These are phyloP conservation scores for Eurois occulta DNA, from an alignment of 2,888 invertebrate species.

Conservation along the genomic window DNA sequence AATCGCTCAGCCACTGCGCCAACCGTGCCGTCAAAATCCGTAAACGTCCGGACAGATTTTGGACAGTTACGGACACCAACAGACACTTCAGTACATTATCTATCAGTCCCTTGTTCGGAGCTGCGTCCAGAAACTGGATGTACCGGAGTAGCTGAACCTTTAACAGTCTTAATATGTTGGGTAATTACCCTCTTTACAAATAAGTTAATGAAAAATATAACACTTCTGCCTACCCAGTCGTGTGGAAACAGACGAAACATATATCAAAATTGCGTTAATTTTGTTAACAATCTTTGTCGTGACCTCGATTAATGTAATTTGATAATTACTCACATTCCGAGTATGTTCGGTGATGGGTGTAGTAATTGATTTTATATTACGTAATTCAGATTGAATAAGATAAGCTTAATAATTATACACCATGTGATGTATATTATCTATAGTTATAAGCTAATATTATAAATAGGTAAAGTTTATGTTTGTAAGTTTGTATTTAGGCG, in stretches of 20 bases:
- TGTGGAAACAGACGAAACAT: neutral
- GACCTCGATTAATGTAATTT: neutral
- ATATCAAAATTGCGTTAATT: neutral
- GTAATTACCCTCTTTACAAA: neutral
- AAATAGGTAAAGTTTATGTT: neutral
- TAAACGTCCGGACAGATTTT: too few species aligned
- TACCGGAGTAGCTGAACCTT: neutral
- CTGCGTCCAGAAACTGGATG: neutral
- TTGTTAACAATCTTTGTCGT: slow-evolving; percentile 3
- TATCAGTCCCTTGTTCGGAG: too few species aligned
- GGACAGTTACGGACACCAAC: too few species aligned
- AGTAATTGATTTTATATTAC: slow-evolving; percentile 24
- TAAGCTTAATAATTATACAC: neutral
- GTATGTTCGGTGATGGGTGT: neutral
- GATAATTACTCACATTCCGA: slow-evolving; percentile 16
- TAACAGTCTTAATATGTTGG: neutral
- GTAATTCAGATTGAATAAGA: neutral
- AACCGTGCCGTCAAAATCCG: too few species aligned
- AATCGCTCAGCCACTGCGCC: too few species aligned
- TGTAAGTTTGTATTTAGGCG: too few species aligned
- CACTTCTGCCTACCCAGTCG: neutral
- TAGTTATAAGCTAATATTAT: neutral
- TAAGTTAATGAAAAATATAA: neutral
- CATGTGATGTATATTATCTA: neutral
- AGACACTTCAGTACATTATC: too few species aligned